Percentiles rank a stretch among this genome's conserved stretches.
Conservation (phyloP, 1,140 invertebrate genomes). For the Augochlora pura region DNA sequence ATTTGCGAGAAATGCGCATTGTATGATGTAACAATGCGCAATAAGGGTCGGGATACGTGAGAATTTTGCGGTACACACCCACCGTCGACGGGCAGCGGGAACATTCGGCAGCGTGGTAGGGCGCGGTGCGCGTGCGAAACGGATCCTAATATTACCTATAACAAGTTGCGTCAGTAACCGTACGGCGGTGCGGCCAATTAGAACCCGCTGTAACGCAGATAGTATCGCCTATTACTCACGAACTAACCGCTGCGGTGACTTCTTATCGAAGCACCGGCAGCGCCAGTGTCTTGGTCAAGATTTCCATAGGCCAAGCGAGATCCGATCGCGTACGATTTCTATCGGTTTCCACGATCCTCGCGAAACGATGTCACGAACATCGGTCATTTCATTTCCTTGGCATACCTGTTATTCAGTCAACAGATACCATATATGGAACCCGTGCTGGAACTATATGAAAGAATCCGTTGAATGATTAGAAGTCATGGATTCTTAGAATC, state of each 20-base stretch:
- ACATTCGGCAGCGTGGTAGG: constrained; percentile 23
- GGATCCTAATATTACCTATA: constrained; percentile 13
- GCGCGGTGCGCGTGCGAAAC: constrained; percentile 6
- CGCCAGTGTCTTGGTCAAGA: neutral
- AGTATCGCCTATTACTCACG: neutral
- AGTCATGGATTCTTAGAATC: neutral
- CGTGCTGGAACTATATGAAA: neutral
- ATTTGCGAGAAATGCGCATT: no score
- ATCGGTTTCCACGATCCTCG: neutral
- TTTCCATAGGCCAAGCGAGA: neutral
- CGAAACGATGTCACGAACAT: neutral
- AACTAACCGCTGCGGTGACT: no score
- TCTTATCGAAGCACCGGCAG: neutral
- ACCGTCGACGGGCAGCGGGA: constrained; percentile 31
- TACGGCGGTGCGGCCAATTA: neutral
- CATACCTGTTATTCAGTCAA: neutral
- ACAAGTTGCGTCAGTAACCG: constrained; percentile 11
- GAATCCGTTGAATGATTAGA: neutral
- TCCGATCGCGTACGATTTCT: neutral
- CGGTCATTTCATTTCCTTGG: neutral
- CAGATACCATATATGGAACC: neutral
- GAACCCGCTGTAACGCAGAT: neutral
- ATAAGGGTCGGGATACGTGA: constrained; percentile 36
- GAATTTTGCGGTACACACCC: constrained; percentile 38
- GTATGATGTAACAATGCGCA: neutral